Conservation (phyloP, 2,888 invertebrate genomes). For the Stenodema calcarata region DNA sequence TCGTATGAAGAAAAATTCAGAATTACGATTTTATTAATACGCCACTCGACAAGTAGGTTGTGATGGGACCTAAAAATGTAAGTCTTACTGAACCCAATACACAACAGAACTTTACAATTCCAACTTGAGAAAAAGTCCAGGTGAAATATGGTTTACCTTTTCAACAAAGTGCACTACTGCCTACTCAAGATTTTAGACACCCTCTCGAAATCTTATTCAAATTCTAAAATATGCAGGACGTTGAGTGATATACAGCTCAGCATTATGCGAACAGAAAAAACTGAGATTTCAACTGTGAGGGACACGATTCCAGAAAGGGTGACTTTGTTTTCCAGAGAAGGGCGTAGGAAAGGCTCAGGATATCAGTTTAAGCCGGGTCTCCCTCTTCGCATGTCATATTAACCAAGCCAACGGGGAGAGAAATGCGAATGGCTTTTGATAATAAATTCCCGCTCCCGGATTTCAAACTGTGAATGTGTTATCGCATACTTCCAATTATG, state of each 20-base stretch:
- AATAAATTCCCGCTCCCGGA: neutral
- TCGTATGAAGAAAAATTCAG: too few relatives aligned
- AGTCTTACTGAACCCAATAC: too few relatives aligned
- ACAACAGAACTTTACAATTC: too few relatives aligned
- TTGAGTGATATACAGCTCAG: neutral
- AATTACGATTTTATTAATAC: too few relatives aligned
- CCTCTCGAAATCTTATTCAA: neutral
- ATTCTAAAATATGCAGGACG: neutral
- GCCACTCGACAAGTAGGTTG: too few relatives aligned
- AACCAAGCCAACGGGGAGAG: neutral
- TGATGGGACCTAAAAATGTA: too few relatives aligned
- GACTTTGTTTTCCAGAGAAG: neutral
- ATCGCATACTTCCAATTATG: neutral
- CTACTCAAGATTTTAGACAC: neutral
- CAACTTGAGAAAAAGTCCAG: too few relatives aligned
- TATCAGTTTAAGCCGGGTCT: neutral
- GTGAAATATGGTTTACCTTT: too few relatives aligned
- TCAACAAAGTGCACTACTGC: neutral
- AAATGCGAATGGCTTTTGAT: neutral
- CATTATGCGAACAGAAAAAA: neutral
- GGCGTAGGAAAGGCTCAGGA: neutral
- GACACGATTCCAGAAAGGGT: neutral
- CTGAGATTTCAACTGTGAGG: neutral
- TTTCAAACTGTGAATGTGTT: neutral
- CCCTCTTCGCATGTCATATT: slow-evolving; percentile 2